phyloP scores from a whole-genome alignment of 2,888 invertebrate species.

The Tachina fera region DNA sequence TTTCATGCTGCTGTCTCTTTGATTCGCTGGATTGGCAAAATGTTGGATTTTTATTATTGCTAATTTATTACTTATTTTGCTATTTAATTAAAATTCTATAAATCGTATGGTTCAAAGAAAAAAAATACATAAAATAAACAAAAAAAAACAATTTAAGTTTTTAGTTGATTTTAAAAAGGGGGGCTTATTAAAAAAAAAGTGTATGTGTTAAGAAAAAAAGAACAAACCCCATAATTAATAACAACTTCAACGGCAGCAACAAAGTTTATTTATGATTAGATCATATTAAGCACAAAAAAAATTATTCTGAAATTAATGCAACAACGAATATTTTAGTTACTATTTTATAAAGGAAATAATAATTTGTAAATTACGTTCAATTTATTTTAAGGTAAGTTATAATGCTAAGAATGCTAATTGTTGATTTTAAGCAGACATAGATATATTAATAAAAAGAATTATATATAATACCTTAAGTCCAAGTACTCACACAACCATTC shows the following conservation, averaged over 20 bases:
- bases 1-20: constrained; percentile 31
- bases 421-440: background rate
- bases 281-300: constrained; percentile 43
- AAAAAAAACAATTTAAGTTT: constrained; percentile 25
- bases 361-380: constrained; percentile 10
- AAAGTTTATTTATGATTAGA: constrained; percentile 47
- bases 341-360: constrained; percentile 33
- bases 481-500: too few relatives aligned
- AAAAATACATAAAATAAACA: constrained; percentile 50
- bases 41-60: constrained; percentile 25
- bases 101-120: constrained; percentile 38
- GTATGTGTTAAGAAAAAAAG: constrained; percentile 10
- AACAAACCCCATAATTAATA: constrained; percentile 6
- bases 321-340: constrained; percentile 37
- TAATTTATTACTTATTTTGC: constrained; percentile 7
- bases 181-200: background rate
- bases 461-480: too few relatives aligned
- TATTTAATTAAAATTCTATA: constrained; percentile 40
- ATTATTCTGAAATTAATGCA: constrained; percentile 48
- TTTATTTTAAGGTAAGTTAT: constrained; percentile 45
- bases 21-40: constrained; percentile 29
- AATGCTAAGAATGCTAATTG: background rate
- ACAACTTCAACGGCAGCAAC: constrained; percentile 22
- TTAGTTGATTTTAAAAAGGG: constrained; percentile 24
- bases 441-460: background rate